Evolutionary conservation across 2,113 vertebrate species (phyloP).

Genomic region (Galeopterus variegatus): DNA sequence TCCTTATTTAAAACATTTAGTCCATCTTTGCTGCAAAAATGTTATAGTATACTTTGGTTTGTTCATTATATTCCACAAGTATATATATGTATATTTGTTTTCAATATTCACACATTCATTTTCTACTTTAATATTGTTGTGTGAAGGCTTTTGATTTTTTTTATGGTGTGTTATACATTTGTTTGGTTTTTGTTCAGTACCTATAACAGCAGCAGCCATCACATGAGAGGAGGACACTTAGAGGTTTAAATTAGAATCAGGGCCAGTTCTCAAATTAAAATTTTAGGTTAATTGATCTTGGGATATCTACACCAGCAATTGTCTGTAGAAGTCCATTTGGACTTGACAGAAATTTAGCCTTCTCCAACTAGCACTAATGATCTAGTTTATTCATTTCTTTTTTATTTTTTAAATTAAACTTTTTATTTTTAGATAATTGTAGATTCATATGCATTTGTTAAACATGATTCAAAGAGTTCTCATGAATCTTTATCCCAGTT

Average conservation of each 20-base stretch:
- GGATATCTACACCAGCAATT: background rate
- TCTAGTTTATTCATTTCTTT: background rate
- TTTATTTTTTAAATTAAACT: background rate
- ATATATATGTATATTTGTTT: background rate
- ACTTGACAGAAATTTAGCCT: background rate
- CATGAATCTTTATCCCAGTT: background rate
- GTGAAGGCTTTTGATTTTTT: background rate
- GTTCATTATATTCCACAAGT: background rate
- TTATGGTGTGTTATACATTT: background rate
- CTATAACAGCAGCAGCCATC: background rate
- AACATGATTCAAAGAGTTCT: background rate
- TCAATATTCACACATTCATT: background rate
- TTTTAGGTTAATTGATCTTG: slow-evolving; percentile 15
- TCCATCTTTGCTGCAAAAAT: background rate
- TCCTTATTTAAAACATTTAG: background rate
- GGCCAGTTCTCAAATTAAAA: background rate
- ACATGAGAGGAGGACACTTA: no score
- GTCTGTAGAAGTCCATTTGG: background rate
- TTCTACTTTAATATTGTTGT: background rate
- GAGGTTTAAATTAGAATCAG: background rate
- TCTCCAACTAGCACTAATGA: background rate
- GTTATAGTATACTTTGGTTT: background rate
- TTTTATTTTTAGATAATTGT: background rate
- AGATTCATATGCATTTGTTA: background rate
- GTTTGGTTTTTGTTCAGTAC: background rate